These are phyloP conservation scores for Drosophila nasuta DNA, from an alignment of 1,140 invertebrate genomes.

Conservation along the genomic window DNA sequence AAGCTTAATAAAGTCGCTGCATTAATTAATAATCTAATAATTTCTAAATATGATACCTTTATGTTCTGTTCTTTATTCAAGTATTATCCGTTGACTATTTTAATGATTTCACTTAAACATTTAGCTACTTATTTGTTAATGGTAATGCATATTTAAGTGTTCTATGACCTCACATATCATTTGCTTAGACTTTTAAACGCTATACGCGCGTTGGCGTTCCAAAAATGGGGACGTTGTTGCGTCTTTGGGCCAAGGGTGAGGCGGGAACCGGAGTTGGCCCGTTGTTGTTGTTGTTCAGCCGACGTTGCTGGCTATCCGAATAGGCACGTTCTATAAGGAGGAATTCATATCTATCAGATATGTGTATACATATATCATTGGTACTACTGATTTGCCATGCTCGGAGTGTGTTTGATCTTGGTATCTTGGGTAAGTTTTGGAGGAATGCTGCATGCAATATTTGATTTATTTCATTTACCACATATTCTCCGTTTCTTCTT, in stretches of 20 bases:
- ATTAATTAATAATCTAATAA: conserved; percentile 26
- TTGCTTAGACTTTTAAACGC: conserved; percentile 74
- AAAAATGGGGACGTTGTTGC: conserved; percentile 65
- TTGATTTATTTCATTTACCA: conserved; percentile 61
- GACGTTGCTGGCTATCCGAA: conserved; percentile 80
- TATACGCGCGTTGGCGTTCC: conserved; percentile 81
- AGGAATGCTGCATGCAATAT: conserved; percentile 56
- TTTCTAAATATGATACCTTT: conserved; percentile 9
- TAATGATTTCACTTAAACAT: conserved; percentile 52
- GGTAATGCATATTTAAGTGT: conserved; percentile 60
- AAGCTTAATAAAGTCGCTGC: conserved; percentile 24
- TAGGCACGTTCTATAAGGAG: conserved; percentile 75
- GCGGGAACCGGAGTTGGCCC: conserved; percentile 64
- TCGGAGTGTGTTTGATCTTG: conserved; percentile 3
- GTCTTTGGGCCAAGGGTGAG: conserved; percentile 69
- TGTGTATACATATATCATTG: conserved; percentile 35
- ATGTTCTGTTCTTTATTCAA: conserved; percentile 33
- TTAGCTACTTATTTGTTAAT: conserved; percentile 50
- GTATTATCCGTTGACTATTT: conserved; percentile 40
- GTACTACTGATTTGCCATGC: conserved; percentile 61
- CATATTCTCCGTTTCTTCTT: conserved; percentile 77
- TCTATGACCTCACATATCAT: conserved; percentile 28
- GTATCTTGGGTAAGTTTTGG: conserved; percentile 31
- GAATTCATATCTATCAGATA: conserved; percentile 41
- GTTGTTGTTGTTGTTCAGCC: conserved; percentile 76